These are phyloP conservation scores for Cheilosia impressa DNA, from an alignment of 2,888 invertebrate genomes.

Conservation along the genomic window DNA sequence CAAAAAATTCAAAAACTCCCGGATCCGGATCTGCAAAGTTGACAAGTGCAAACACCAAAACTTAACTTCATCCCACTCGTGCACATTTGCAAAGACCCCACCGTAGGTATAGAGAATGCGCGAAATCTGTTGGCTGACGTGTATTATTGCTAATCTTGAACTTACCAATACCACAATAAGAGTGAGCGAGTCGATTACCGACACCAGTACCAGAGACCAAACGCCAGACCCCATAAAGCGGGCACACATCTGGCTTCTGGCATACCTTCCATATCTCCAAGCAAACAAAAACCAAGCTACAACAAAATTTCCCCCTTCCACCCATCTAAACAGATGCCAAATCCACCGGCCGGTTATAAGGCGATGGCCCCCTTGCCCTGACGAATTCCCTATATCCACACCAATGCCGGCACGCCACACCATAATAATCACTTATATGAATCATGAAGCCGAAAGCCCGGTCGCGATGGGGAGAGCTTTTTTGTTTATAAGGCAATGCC, in stretches of 20 bases:
- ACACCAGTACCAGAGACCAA: background rate
- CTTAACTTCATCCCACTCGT: conserved; percentile 8
- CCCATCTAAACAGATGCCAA: conserved; percentile 31
- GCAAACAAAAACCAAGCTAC: conserved; percentile 1
- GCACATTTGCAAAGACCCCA: conserved; percentile 8
- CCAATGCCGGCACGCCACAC: background rate
- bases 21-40: background rate
- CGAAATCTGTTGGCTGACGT: conserved; percentile 3
- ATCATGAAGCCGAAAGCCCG: conserved; percentile 47
- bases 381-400: background rate
- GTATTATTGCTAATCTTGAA: background rate
- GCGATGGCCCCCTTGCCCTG: background rate
- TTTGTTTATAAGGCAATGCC: conserved; percentile 61
- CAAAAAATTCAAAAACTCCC: too few species aligned
- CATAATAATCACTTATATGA: conserved; percentile 8
- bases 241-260: conserved; percentile 2
- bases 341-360: conserved; percentile 15
- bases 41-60: background rate
- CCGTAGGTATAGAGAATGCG: background rate
- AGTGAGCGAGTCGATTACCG: conserved; percentile 6
- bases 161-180: background rate
- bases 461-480: conserved; percentile 49
- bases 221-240: background rate
- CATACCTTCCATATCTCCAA: background rate
- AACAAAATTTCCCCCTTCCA: conserved; percentile 2